Evolutionary conservation across 2,797 vertebrate genomes (phyloP), one percentile per base, ranked within the genome.

Genomic region (Sandelia bainsii): DNA sequence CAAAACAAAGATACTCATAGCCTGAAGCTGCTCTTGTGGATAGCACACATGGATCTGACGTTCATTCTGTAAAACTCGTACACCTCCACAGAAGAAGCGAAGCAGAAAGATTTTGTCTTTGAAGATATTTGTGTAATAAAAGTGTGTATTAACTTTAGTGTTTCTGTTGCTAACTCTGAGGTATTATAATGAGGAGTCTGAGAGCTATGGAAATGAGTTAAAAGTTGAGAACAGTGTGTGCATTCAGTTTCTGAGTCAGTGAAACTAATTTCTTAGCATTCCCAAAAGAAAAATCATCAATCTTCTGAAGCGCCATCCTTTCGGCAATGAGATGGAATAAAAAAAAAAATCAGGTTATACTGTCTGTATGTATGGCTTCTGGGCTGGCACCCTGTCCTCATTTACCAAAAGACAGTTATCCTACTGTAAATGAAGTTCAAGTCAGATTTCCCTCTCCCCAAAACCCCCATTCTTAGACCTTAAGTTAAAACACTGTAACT

Each of bases 161-260:
- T 56, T 78, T 53, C 29, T 13, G 8, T 19, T 4, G 62, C 72
- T 48, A 50, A 72, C 37, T 3, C 42, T 16, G 61, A 80, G 69
- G 57, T 68, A n/a, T 48, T 56, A 58, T 53, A 37, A 79, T 69
- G 49, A 84, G 34, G 48, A 80, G 66, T 76, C 50, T 61, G 62
- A 75, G 64, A 77, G 64, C 71, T 83, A 79, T 84, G 79, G 72
- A 87, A 86, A 92, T 88, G 17, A 83, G 62, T 53, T 88, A 34
- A 11, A 20, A 71, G 69, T 52, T 70, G 63, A 73, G 74, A 72
- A 62, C 48, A 10, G 48, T 54, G 70, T 57, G 68, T 60, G 65
- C 22, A 1, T 51, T 81, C 46, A 50, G 60, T 77, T 77, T 77
- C 46, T 73, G 40, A 80, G 73, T 39, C 69, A 29, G 58, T 69